phyloP scores from a whole-genome alignment of 2,888 invertebrate species.

The Perithous albicinctus region DNA sequence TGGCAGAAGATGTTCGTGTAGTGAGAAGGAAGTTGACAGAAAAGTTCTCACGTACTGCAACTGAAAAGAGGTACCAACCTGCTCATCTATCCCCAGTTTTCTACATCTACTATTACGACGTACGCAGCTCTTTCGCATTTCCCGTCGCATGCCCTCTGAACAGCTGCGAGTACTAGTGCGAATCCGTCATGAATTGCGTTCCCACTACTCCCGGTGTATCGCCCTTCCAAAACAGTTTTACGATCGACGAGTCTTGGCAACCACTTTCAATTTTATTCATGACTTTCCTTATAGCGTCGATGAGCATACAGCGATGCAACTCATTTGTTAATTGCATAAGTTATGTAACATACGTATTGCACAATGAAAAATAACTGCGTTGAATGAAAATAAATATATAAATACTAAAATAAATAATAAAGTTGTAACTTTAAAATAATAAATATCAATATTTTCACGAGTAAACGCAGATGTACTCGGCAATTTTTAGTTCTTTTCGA shows the following conservation, averaged over 20 bases:
- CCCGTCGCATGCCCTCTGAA: slow-evolving; percentile 40
- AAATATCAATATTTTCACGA: too few species aligned
- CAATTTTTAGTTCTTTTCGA: slow-evolving; percentile 28
- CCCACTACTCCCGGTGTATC: slow-evolving; percentile 11
- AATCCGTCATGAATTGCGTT: slow-evolving; percentile 12
- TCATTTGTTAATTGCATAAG: slow-evolving; percentile 6
- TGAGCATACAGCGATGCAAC: not conserved
- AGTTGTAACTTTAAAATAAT: not conserved
- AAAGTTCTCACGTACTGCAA: slow-evolving; percentile 48
- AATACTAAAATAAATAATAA: not conserved
- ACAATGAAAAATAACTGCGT: not conserved
- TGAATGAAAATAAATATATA: not conserved
- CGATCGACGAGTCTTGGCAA: not conserved
- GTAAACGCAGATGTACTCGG: slow-evolving; percentile 15
- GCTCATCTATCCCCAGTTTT: slow-evolving; percentile 37
- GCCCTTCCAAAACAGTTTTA: not conserved
- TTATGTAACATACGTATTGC: not conserved
- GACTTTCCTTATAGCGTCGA: not conserved
- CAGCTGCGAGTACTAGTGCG: slow-evolving; percentile 4
- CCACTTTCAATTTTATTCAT: slow-evolving; percentile 6
- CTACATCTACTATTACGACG: slow-evolving; percentile 31
- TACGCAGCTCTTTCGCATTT: slow-evolving; percentile 30
- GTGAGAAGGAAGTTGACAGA: slow-evolving; percentile 29
- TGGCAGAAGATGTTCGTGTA: not conserved
- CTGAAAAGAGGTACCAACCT: slow-evolving; percentile 27